These are phyloP conservation scores for Oncorhynchus mykiss DNA, from an alignment of 2,113 vertebrate genomes.

Conservation along the genomic window DNA sequence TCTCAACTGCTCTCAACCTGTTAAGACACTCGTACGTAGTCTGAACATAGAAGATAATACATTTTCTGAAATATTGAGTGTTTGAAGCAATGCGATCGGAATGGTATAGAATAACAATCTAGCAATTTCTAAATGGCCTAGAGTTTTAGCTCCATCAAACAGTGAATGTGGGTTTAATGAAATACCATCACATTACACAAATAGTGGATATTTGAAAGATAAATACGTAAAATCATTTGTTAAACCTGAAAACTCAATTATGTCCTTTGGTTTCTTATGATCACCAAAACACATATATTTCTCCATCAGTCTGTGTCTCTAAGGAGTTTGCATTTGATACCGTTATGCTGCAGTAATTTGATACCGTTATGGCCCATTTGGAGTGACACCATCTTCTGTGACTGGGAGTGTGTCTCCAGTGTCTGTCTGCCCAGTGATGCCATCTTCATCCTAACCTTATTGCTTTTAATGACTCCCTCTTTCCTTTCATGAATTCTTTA, in stretches of 20 bases:
- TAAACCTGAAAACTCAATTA: not conserved
- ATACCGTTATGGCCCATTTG: not conserved
- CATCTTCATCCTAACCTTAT: conserved; percentile 76
- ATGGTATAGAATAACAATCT: not conserved
- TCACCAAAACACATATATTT: not conserved
- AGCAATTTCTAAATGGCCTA: not conserved
- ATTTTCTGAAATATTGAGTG: too few relatives aligned
- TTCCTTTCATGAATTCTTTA: conserved; percentile 81
- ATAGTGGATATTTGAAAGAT: not conserved
- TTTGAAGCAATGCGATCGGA: not conserved
- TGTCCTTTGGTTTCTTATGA: not conserved
- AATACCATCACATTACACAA: not conserved
- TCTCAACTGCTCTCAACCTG: conserved; percentile 60
- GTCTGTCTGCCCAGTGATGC: conserved; percentile 66
- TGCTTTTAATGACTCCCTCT: conserved; percentile 77
- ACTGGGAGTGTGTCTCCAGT: not conserved
- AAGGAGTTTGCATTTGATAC: too few relatives aligned
- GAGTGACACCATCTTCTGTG: not conserved
- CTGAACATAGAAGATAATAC: not conserved
- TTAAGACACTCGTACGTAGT: conserved; percentile 42
- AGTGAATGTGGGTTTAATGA: not conserved
- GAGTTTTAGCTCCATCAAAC: not conserved
- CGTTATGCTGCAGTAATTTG: not conserved
- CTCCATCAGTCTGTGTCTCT: too few relatives aligned
- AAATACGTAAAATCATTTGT: too few relatives aligned